Base-by-base conservation (phyloP, 64 coral and sea anemone species). In the Trachythela sp. region DNA sequence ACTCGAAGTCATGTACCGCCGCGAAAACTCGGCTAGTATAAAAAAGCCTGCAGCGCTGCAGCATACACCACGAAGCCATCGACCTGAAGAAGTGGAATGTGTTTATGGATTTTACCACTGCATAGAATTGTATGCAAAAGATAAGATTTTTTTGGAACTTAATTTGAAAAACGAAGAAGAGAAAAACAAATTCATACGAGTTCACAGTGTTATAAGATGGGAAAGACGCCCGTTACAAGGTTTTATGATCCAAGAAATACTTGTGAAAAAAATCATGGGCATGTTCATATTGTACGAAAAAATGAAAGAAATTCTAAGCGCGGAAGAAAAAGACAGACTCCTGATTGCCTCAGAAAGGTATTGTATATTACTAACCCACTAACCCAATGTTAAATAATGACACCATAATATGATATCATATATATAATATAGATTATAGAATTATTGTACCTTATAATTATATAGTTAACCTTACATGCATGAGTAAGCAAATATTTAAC, bases 1-100 rank as follows among this genome's bases (percentile, higher is more conserved):
- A 6, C 89, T 87, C 20, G 92, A 94, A 86, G 83, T 94, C 39
- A 87, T 94, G 39, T 68, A 94, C 24, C 68, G 68, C 68, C 49
- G 49, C 49, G 49, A 11, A 52, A 20, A 1, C 22, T 52, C 49
- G 13, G 49, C 49, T 52, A 20, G 49, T 52, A n/a, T n/a, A n/a
- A n/a, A n/a, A n/a, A n/a, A n/a, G n/a, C n/a, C n/a, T n/a, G n/a
- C n/a, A n/a, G n/a, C n/a, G n/a, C n/a, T n/a, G n/a, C n/a, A n/a
- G n/a, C n/a, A n/a, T n/a, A n/a, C n/a, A n/a, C n/a, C n/a, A n/a
- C n/a, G n/a, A n/a, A n/a, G n/a, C n/a, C n/a, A n/a, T n/a, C n/a
- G n/a, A n/a, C n/a, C n/a, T n/a, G n/a, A 49, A 85, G 39, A 40
- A 85, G 0, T 85, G 11, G 84, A 85, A 49, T 24, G 20, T 17